Conservation (phyloP, 2,797 vertebrate genomes). For the Meriones psammophilus region DNA sequence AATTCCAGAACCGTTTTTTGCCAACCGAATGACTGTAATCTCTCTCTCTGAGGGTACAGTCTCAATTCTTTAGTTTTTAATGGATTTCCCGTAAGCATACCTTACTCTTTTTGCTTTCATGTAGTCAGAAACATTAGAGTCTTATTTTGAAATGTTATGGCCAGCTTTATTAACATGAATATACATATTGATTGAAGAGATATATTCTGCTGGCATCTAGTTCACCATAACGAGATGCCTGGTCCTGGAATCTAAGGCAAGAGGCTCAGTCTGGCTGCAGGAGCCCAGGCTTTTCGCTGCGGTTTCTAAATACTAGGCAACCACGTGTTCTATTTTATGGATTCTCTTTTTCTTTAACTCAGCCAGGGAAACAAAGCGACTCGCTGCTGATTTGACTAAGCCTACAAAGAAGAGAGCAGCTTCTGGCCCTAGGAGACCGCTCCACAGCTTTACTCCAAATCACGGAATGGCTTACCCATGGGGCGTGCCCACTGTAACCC, state of each 20-base stretch:
- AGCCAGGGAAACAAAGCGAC: background rate
- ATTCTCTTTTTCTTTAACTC: background rate
- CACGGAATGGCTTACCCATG: constrained; percentile 46
- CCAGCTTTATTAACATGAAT: background rate
- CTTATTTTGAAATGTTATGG: background rate
- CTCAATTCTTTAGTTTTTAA: background rate
- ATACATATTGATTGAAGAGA: background rate
- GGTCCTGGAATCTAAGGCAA: background rate
- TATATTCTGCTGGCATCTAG: background rate
- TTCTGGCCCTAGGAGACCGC: background rate
- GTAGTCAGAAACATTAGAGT: background rate
- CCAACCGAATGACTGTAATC: background rate
- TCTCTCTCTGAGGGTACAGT: background rate
- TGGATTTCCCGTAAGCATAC: background rate
- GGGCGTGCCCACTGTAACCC: background rate
- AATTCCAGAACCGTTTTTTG: background rate
- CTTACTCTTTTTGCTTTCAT: background rate
- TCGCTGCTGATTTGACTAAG: constrained; percentile 1
- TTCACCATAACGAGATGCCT: background rate
- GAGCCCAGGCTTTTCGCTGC: background rate
- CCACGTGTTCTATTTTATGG: background rate
- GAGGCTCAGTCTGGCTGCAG: background rate
- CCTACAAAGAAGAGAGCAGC: background rate
- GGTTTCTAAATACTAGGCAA: background rate
- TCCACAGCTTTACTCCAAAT: background rate